phyloP scores from a whole-genome alignment of 2,888 invertebrate species.

The Proisotoma minuta region DNA sequence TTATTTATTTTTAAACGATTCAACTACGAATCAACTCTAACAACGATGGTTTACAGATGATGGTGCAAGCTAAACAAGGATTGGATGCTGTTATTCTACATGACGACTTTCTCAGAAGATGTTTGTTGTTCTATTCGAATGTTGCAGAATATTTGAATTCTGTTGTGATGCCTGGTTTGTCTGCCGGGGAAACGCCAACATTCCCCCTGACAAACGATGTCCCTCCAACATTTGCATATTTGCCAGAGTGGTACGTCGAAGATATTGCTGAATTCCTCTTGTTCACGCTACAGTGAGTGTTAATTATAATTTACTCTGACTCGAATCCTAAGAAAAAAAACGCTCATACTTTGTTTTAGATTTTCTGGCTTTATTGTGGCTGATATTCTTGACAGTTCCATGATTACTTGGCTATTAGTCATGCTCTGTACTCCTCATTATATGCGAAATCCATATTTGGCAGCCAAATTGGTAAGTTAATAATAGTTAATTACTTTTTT shows the following conservation, averaged over 20 bases:
- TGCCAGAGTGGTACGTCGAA: slow-evolving; percentile 97
- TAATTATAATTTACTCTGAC: neutral
- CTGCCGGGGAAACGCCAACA: slow-evolving; percentile 28
- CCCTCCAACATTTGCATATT: slow-evolving; percentile 74
- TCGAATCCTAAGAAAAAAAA: too few species aligned
- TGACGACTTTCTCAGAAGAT: slow-evolving; percentile 72
- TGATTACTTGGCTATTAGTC: slow-evolving; percentile 82
- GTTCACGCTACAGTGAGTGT: slow-evolving; percentile 82
- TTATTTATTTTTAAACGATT: neutral
- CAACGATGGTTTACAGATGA: slow-evolving; percentile 49
- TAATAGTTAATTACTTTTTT: neutral
- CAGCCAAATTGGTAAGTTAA: slow-evolving; percentile 81
- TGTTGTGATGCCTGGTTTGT: slow-evolving; percentile 50
- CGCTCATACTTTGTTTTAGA: slow-evolving; percentile 53
- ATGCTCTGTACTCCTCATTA: slow-evolving; percentile 85
- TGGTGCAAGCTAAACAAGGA: slow-evolving; percentile 77
- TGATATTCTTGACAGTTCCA: slow-evolving; percentile 71
- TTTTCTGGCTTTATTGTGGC: slow-evolving; percentile 70
- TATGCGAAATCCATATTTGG: slow-evolving; percentile 92
- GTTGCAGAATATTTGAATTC: slow-evolving; percentile 70
- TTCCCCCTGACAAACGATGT: slow-evolving; percentile 59
- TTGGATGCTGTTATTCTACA: slow-evolving; percentile 86
- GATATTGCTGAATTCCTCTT: slow-evolving; percentile 94
- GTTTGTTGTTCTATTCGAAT: slow-evolving; percentile 79
- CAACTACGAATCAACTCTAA: neutral